Evolutionary conservation across 2,888 invertebrate species (phyloP), one percentile per base, ranked within the genome.

Genomic region (Laspeyria flexula): DNA sequence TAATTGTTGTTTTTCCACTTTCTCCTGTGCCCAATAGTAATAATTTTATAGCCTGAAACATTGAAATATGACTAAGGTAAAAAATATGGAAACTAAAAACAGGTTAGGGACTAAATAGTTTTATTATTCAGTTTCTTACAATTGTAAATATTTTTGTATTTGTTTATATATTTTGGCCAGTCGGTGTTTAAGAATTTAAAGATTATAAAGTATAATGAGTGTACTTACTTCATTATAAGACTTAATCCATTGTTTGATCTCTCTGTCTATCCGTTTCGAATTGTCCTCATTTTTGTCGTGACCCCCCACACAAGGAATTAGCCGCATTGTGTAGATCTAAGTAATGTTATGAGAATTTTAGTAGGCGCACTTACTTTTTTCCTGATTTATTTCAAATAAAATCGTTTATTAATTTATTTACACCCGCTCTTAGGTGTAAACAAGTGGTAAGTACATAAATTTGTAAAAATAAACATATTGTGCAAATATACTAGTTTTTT

Each of bases 1-100:
- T 95, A 11, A 97, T 96, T 0, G 97, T 97, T 0, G 97, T 97
- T 81, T 97, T 97, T 0, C 97, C 97, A 7, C 96, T 96, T 75
- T 97, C 97, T 0, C 96, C 96, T 0, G 96, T 95, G 0, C 95
- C 95, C 2, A 95, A 79, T 0, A 96, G 76, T 31, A 95, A 79
- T 7, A 95, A 82, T 81, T 95, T 95, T 15, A 93, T 91, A 0
- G 92, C 87, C 92, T 92, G 76, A n/a, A 80, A 83, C 25, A 29
- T n/a, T n/a, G n/a, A n/a, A 16, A 29, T 43, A 15, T 21, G 7
- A 10, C 13, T 3, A 29, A 35, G 1, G 3, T 10, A 31, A 3
- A 21, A 21, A 2, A 5, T 2, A 5, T 21, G 21, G n/a, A n/a
- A n/a, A n/a, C n/a, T n/a, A n/a, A n/a, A n/a, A n/a, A n/a, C n/a